Conservation (phyloP, 2,797 vertebrate genomes). For the Nothura maculosa region DNA sequence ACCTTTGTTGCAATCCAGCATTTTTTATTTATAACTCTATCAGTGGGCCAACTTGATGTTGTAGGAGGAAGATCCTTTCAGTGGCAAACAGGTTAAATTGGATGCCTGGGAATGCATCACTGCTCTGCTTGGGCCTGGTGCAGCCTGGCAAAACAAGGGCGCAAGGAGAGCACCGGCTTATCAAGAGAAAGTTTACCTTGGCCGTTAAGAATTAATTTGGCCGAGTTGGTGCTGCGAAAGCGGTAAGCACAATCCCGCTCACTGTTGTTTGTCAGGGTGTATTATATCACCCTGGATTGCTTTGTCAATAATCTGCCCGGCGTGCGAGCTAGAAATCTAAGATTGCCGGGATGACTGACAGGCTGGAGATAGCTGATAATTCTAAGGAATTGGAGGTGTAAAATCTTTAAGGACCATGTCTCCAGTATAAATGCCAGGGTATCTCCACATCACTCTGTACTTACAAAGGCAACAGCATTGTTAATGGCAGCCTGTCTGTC, state of each 20-base stretch:
- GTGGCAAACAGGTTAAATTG: conserved; percentile 66
- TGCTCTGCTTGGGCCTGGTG: neutral
- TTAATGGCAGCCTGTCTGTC: conserved; percentile 97
- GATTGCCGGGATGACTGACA: conserved; percentile 94
- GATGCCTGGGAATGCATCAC: conserved; percentile 25
- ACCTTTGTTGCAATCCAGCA: neutral
- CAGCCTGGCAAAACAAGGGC: conserved; percentile 19
- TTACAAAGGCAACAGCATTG: conserved; percentile 94
- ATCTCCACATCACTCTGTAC: conserved; percentile 95
- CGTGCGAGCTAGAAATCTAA: conserved; percentile 90
- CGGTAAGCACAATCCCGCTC: conserved; percentile 83
- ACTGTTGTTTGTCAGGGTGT: conserved; percentile 91
- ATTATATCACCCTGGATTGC: conserved; percentile 93
- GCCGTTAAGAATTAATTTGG: conserved; percentile 84
- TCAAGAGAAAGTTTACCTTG: conserved; percentile 83
- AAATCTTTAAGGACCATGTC: conserved; percentile 98
- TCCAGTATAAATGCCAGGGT: conserved; percentile 97
- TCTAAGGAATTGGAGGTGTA: conserved; percentile 98
- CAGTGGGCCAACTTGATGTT: neutral
- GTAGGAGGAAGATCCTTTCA: conserved; percentile 7
- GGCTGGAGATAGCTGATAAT: conserved; percentile 97
- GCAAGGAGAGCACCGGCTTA: conserved; percentile 62
- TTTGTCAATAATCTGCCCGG: conserved; percentile 96
- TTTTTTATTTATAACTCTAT: conserved; percentile 23
- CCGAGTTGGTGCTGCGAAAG: conserved; percentile 77